Conservation (phyloP, 2,888 invertebrate genomes). For the Melanargia galathea region DNA sequence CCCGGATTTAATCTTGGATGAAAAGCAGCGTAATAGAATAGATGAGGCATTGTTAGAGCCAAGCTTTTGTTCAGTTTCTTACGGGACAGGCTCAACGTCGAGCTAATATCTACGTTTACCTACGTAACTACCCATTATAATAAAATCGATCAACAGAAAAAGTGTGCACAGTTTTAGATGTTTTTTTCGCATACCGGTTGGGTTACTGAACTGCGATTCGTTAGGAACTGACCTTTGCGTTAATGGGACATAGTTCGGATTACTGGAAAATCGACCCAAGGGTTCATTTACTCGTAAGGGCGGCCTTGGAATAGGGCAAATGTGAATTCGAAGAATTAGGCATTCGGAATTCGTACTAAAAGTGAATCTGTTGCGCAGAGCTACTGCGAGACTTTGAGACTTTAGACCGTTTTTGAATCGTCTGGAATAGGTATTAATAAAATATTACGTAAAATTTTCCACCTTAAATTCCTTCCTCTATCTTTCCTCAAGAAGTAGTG, state of each 20-base stretch:
- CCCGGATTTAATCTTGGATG: background rate
- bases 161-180: background rate
- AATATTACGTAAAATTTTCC: too few species aligned
- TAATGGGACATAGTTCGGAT: background rate
- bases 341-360: too few species aligned
- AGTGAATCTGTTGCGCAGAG: too few species aligned
- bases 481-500: too few species aligned
- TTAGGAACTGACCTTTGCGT: background rate
- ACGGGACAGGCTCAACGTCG: background rate
- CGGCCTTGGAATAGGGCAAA: too few species aligned
- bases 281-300: too few species aligned
- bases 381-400: too few species aligned
- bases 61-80: conserved; percentile 12
- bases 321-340: too few species aligned
- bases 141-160: background rate
- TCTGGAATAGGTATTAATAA: too few species aligned
- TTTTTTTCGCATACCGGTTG: background rate
- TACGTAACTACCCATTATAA: background rate
- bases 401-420: too few species aligned
- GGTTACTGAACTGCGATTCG: background rate
- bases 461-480: too few species aligned
- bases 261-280: background rate
- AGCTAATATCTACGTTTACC: background rate
- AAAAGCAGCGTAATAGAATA: conserved; percentile 7
- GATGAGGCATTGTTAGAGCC: background rate